Evolutionary conservation across 2,797 vertebrate genomes (phyloP).

Genomic region (Sus cebifrons): DNA sequence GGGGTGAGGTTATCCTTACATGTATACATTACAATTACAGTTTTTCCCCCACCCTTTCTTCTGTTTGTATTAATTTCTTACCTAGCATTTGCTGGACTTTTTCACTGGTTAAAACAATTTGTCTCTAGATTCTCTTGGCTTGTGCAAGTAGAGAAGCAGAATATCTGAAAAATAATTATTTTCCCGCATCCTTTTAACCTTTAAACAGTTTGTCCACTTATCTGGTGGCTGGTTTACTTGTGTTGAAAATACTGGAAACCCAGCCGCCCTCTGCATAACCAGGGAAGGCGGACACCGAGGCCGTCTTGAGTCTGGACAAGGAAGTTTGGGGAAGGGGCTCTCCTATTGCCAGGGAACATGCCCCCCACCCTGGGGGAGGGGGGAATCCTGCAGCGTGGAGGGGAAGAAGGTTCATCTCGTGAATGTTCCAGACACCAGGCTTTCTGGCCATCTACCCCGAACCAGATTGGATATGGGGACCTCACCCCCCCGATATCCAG

Average conservation of each 20-base stretch:
- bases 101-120: neutral
- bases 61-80: neutral
- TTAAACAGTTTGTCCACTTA: neutral
- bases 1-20: too few relatives aligned
- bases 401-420: neutral
- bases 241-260: neutral
- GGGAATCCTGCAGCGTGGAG: neutral
- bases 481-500: fast-evolving
- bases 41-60: too few relatives aligned
- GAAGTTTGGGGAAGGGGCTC: neutral
- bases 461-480: neutral
- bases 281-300: neutral
- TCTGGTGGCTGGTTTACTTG: neutral
- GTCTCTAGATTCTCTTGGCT: neutral
- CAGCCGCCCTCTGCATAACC: neutral
- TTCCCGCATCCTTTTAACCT: neutral
- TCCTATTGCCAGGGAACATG: too few relatives aligned
- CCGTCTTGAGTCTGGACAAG: neutral
- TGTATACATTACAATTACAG: too few relatives aligned
- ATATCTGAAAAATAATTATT: neutral
- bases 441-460: neutral
- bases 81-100: neutral
- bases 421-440: neutral
- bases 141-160: neutral
- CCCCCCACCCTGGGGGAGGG: too few relatives aligned